Evolutionary conservation across 2,797 vertebrate genomes (phyloP).

Genomic region (Trematomus bernacchii): DNA sequence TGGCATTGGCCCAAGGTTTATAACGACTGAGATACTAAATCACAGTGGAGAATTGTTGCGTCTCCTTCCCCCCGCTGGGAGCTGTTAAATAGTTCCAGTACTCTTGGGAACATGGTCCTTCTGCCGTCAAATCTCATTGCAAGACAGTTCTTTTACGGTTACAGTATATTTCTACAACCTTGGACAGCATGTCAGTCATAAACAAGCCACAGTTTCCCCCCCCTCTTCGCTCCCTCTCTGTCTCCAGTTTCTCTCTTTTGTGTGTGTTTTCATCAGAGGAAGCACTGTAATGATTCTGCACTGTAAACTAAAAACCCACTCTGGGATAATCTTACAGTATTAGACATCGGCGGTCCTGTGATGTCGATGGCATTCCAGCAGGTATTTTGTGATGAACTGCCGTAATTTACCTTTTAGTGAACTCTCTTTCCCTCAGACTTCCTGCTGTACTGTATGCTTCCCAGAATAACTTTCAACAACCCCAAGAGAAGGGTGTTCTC

Average conservation of each 20-base stretch:
- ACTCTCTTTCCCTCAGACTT: constrained; percentile 27
- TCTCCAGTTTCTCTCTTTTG: constrained; percentile 65
- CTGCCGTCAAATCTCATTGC: neutral
- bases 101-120: constrained; percentile 12
- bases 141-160: constrained; percentile 10
- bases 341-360: constrained; percentile 40
- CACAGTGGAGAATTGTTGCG: constrained; percentile 15
- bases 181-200: constrained; percentile 10
- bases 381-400: constrained; percentile 40
- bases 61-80: constrained; percentile 17
- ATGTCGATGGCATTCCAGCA: constrained; percentile 41
- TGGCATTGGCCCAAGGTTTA: constrained; percentile 13
- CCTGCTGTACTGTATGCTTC: constrained; percentile 36
- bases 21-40: constrained; percentile 42
- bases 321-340: constrained; percentile 37
- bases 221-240: neutral
- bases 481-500: constrained; percentile 29
- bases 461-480: constrained; percentile 53
- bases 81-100: constrained; percentile 20
- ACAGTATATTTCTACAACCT: constrained; percentile 25
- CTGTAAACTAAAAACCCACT: constrained; percentile 24
- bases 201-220: constrained; percentile 29
- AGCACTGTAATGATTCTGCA: constrained; percentile 48
- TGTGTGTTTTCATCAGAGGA: constrained; percentile 69
- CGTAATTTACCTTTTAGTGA: constrained; percentile 39